These are phyloP conservation scores for Xestia c-nigrum DNA, from an alignment of 2,888 invertebrate species.

Conservation along the genomic window DNA sequence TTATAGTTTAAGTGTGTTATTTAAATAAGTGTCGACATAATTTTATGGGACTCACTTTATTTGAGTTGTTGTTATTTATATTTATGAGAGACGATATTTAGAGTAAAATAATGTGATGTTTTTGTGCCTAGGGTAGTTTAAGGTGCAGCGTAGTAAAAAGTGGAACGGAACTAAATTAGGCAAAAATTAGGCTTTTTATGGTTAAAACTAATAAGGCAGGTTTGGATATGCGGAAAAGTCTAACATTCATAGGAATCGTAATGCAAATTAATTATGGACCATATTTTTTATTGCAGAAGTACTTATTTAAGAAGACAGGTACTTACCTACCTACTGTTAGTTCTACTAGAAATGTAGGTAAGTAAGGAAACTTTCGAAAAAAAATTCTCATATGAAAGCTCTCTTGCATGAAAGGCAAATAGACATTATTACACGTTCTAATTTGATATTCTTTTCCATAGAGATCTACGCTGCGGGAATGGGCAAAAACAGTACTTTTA, in stretches of 20 bases:
- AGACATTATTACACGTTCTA: too few species aligned
- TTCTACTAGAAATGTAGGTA: background rate
- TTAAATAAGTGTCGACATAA: slow-evolving; percentile 34
- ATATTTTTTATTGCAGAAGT: background rate
- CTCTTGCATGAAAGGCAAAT: background rate
- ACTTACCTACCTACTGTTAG: background rate
- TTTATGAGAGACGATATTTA: background rate
- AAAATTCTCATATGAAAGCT: background rate
- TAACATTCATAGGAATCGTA: background rate
- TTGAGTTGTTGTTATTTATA: slow-evolving; percentile 23
- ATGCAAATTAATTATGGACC: background rate
- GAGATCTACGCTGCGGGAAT: too few species aligned
- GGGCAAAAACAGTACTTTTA: too few species aligned
- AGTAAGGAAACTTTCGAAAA: background rate
- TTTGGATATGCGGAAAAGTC: background rate
- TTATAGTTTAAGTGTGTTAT: slow-evolving; percentile 68
- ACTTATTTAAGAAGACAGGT: background rate
- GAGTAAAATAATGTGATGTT: background rate
- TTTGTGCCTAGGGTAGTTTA: background rate
- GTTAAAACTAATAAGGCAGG: background rate
- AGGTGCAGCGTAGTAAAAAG: background rate
- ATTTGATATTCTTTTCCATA: too few species aligned
- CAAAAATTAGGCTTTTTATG: background rate
- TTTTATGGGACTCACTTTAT: slow-evolving; percentile 36
- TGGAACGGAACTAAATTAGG: background rate